Conservation (phyloP, 2,888 invertebrate genomes). For the Urechis unicinctus region DNA sequence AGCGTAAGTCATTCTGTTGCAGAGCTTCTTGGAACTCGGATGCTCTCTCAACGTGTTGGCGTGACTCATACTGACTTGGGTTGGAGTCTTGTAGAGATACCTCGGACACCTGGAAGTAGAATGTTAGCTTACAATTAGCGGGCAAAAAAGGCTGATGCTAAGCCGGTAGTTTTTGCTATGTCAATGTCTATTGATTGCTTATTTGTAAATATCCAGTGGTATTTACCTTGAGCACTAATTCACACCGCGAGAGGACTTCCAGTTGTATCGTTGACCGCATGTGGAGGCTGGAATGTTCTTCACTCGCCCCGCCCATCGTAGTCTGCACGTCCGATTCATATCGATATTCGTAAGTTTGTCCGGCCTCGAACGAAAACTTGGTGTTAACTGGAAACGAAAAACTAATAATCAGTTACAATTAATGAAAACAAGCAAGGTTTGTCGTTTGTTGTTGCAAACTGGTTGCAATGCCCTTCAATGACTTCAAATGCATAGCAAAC, state of each 20-base stretch:
- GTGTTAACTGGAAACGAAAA: no score
- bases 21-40: conserved; percentile 46
- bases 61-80: conserved; percentile 21
- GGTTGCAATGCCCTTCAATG: no score
- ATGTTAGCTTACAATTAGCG: no score
- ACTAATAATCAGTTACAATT: no score
- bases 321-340: conserved; percentile 66
- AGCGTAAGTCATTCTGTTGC: conserved; percentile 66
- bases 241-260: conserved; percentile 49
- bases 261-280: conserved; percentile 50
- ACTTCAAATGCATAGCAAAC: no score
- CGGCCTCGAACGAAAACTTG: conserved; percentile 55
- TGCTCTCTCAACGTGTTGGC: conserved; percentile 6
- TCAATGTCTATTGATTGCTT: background rate
- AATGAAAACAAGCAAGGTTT: no score
- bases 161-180: no score
- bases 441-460: no score
- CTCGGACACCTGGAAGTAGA: conserved; percentile 34
- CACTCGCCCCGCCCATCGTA: conserved; percentile 62
- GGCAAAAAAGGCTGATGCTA: no score
- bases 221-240: conserved; percentile 47
- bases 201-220: conserved; percentile 9
- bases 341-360: conserved; percentile 72
- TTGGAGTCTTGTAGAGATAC: conserved; percentile 44
- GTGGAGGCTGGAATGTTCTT: conserved; percentile 45